Percentiles rank a stretch among this genome's conserved stretches.
These are phyloP conservation scores for Lacerta viridis DNA, from an alignment of 2,797 vertebrate species.

Conservation along the genomic window DNA sequence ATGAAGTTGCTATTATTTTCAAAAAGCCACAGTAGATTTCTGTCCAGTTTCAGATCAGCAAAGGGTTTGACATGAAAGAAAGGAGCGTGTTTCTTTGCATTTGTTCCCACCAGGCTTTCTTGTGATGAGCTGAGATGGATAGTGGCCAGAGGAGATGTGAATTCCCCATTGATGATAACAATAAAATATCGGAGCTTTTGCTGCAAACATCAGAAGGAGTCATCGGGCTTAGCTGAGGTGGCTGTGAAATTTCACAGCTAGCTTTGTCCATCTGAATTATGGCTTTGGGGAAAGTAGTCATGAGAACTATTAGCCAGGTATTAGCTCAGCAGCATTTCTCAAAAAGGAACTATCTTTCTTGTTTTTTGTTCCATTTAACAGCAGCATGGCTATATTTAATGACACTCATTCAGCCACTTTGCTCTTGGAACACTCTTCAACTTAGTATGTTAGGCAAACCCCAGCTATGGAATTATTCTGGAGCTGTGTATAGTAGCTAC, in stretches of 20 bases:
- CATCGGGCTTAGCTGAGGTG: slow-evolving; percentile 52
- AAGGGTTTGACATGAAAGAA: slow-evolving; percentile 23
- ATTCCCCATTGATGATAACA: slow-evolving; percentile 56
- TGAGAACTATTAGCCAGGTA: slow-evolving; percentile 49
- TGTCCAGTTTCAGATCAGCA: slow-evolving; percentile 31
- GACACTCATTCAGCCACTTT: slow-evolving; percentile 39
- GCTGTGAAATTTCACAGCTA: slow-evolving; percentile 51
- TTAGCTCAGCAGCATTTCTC: slow-evolving; percentile 42
- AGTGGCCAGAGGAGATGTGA: slow-evolving; percentile 50
- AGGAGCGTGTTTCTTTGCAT: slow-evolving; percentile 10
- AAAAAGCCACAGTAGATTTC: neutral
- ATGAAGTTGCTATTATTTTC: neutral
- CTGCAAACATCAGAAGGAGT: slow-evolving; percentile 57
- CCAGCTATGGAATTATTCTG: neutral
- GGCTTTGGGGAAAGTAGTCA: slow-evolving; percentile 26
- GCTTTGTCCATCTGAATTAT: slow-evolving; percentile 52
- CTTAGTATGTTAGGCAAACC: slow-evolving; percentile 24
- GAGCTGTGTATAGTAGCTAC: neutral
- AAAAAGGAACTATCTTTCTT: slow-evolving; percentile 61
- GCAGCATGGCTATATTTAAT: slow-evolving; percentile 50
- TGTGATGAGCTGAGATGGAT: slow-evolving; percentile 47
- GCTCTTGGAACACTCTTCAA: slow-evolving; percentile 49
- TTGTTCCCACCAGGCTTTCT: slow-evolving; percentile 45
- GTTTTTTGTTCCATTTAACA: slow-evolving; percentile 55
- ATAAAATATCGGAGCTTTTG: slow-evolving; percentile 45